Base-by-base conservation (phyloP, 1,140 invertebrate genomes). In the Sycophaga agraensis region DNA sequence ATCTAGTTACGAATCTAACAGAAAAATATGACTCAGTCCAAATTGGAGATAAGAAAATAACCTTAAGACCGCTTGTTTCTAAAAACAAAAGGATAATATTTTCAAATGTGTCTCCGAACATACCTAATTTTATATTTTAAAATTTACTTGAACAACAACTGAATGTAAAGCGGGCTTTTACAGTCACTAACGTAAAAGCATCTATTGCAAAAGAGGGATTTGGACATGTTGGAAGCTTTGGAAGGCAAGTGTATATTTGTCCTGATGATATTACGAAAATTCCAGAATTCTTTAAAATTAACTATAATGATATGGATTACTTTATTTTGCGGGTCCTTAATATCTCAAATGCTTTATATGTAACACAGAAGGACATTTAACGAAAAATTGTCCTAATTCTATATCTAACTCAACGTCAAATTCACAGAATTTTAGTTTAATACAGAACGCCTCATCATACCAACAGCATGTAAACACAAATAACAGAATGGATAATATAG, bases 261-360 rank as follows among this genome's bases (percentile, higher is more conserved):
- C 24, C 39, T 16, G 26, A 31, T 35, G 42, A 64, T 31, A 6
- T 50, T 2, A 31, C 55, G 17, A 64, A 64, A 56, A 14, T 51
- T 16, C 37, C 37, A 14, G 37, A 39, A 39, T 8, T 39, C n/a
- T 14, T 39, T 39, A 39, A 8, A 39, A 39, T 39, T 4, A 14
- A 11, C n/a, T 14, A 39, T 39, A 14, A 39, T 4, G 14, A 39
- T 14, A 6, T 39, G 6, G n/a, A 39, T 39, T 39, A 39, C 14
- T 39, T 9, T 39, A 16, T 39, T 14, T 9, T 14, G 6, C 37
- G 3, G 16, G 42, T 3, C 53, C 55, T 22, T 40, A 59, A 1
- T 17, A 17, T 14, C 34, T 57, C 22, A 51, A 54, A 12, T 63
- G 61, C n/a, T 63, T 63, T 17, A 7, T 53, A 3, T 57, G 46